These are phyloP conservation scores for Drosophila merina DNA, from an alignment of 2,888 invertebrate genomes.

Conservation along the genomic window DNA sequence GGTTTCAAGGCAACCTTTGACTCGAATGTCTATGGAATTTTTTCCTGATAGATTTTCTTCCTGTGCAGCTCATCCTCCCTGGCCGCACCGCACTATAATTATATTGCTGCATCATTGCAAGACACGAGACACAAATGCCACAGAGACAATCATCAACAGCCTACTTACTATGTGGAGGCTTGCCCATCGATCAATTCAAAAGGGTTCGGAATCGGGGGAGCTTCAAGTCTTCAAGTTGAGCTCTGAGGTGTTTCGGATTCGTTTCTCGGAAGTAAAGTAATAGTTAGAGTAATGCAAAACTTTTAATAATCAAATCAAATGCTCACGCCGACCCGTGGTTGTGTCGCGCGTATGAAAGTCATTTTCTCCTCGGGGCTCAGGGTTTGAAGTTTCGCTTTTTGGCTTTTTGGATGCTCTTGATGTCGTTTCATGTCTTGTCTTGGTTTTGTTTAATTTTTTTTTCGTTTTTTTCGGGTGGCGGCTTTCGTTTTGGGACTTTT, in stretches of 20 bases:
- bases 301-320: slow-evolving; percentile 79
- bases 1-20: no score
- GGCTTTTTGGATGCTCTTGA: slow-evolving; percentile 37
- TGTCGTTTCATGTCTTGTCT: slow-evolving; percentile 38
- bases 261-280: slow-evolving; percentile 58
- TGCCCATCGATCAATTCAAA: slow-evolving; percentile 40
- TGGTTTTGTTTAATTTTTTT: slow-evolving; percentile 29
- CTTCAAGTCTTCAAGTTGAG: slow-evolving; percentile 35
- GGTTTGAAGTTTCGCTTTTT: slow-evolving; percentile 46
- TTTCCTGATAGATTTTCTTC: no score
- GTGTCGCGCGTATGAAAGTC: slow-evolving; percentile 63
- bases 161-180: slow-evolving; percentile 32
- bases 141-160: slow-evolving; percentile 43
- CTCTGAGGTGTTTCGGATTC: slow-evolving; percentile 41
- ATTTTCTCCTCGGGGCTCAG: slow-evolving; percentile 53
- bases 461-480: slow-evolving; percentile 35
- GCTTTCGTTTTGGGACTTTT: slow-evolving; percentile 74
- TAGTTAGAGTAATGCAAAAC: slow-evolving; percentile 64
- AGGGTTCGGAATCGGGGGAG: slow-evolving; percentile 21
- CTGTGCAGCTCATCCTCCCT: slow-evolving; percentile 31
- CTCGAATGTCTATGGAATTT: not conserved
- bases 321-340: slow-evolving; percentile 46
- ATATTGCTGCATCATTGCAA: slow-evolving; percentile 66
- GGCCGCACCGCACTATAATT: slow-evolving; percentile 11
- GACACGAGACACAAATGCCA: slow-evolving; percentile 54